Percentiles rank a stretch among this genome's conserved stretches.
Evolutionary conservation across 2,797 vertebrate species (phyloP).

Genomic region (Sebastes aleutianus): DNA sequence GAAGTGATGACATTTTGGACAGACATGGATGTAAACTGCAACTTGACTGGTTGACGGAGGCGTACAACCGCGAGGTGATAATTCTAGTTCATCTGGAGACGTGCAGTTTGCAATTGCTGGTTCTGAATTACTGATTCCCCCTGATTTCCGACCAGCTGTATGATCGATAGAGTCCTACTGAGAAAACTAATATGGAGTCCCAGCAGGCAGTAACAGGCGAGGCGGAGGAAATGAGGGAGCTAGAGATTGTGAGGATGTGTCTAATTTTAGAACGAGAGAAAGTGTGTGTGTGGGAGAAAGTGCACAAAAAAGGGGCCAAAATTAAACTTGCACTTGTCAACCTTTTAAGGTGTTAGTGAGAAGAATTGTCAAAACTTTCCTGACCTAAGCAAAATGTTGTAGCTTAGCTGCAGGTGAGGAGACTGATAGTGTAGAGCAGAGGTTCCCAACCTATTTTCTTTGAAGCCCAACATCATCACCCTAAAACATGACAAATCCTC

Average conservation of each 20-base stretch:
- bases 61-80: background rate
- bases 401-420: background rate
- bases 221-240: slow-evolving; percentile 5
- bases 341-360: background rate
- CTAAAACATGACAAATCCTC: too few species aligned
- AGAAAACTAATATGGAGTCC: slow-evolving; percentile 2
- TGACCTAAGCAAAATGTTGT: background rate
- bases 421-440: background rate
- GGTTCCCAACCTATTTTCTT: too few species aligned
- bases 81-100: background rate
- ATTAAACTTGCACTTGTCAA: background rate
- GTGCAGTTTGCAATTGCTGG: background rate
- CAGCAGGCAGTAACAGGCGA: background rate
- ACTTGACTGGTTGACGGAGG: background rate
- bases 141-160: background rate
- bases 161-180: slow-evolving; percentile 25
- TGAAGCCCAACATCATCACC: too few species aligned
- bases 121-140: background rate
- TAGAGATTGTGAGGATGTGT: background rate
- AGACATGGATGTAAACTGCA: background rate
- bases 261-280: background rate
- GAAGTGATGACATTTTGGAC: too few species aligned
- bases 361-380: background rate
- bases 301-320: background rate
- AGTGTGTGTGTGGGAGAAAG: background rate